Evolutionary conservation across 2,797 vertebrate genomes (phyloP).

Genomic region (Xenops minutus): DNA sequence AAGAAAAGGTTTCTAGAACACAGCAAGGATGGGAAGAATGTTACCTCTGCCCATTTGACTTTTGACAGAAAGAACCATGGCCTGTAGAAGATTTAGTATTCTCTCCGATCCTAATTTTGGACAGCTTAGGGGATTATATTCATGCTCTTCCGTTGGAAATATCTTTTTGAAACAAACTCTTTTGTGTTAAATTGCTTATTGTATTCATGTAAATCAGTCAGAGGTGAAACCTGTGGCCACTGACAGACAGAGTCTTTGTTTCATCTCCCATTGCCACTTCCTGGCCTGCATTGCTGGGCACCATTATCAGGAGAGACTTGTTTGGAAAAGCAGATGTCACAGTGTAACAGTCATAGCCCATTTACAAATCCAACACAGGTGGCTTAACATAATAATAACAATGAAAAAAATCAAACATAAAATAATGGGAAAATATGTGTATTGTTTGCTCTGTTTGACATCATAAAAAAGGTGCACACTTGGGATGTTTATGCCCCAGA

Average conservation of each 20-base stretch:
- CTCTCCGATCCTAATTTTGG: background rate
- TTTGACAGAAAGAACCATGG: background rate
- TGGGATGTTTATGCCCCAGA: constrained; percentile 65
- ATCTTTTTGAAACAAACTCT: background rate
- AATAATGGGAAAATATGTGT: constrained; percentile 56
- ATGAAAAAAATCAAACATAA: constrained; percentile 52
- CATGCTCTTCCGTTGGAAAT: background rate
- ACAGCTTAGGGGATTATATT: background rate
- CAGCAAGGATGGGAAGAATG: background rate
- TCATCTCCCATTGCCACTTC: background rate
- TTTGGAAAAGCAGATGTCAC: constrained; percentile 5
- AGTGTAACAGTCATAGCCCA: background rate
- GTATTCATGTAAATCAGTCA: background rate
- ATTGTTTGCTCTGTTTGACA: constrained; percentile 66
- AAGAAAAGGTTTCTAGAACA: background rate
- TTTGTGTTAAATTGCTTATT: background rate
- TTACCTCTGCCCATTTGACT: background rate
- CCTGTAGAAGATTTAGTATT: background rate
- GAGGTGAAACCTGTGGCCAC: background rate
- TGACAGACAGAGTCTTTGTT: background rate
- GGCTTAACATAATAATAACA: constrained; percentile 34
- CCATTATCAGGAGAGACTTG: background rate
- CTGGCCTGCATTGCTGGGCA: background rate
- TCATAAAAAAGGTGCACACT: constrained; percentile 54
- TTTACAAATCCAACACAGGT: constrained; percentile 41